A percentile compares a stretch with the other conserved stretches of the same genome.
phyloP scores from a whole-genome alignment of 1,140 invertebrate genomes.

The Drosophila insularis region DNA sequence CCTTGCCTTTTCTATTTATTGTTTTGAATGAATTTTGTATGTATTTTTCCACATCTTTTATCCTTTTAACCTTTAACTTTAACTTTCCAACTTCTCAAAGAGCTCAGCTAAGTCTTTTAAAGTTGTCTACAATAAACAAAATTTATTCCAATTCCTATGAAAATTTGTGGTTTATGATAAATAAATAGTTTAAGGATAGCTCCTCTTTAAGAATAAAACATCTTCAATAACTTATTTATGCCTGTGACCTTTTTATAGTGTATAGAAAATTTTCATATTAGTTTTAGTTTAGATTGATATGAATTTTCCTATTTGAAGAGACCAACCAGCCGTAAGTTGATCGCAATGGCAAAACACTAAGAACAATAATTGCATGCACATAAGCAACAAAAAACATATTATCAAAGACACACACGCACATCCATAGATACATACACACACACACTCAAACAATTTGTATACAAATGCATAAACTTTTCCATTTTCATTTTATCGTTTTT shows the following conservation, averaged over 20 bases:
- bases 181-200: no score
- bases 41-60: no score
- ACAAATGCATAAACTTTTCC: conserved; percentile 59
- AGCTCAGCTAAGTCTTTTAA: no score
- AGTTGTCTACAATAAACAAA: no score
- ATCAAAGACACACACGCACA: conserved; percentile 36
- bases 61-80: no score
- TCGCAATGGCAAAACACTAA: conserved; percentile 20
- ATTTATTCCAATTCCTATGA: no score
- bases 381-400: conserved; percentile 11
- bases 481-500: conserved; percentile 60
- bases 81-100: no score
- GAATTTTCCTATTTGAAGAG: background rate
- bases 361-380: conserved; percentile 61
- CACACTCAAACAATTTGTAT: conserved; percentile 37
- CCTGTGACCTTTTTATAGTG: background rate
- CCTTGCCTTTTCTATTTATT: no score
- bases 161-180: no score
- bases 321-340: conserved; percentile 29
- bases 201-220: no score
- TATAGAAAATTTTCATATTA: background rate
- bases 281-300: background rate
- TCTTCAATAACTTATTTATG: no score
- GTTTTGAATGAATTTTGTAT: no score
- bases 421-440: conserved; percentile 15